Conservation (phyloP, 1,140 invertebrate species). For the Drosophila insularis region DNA sequence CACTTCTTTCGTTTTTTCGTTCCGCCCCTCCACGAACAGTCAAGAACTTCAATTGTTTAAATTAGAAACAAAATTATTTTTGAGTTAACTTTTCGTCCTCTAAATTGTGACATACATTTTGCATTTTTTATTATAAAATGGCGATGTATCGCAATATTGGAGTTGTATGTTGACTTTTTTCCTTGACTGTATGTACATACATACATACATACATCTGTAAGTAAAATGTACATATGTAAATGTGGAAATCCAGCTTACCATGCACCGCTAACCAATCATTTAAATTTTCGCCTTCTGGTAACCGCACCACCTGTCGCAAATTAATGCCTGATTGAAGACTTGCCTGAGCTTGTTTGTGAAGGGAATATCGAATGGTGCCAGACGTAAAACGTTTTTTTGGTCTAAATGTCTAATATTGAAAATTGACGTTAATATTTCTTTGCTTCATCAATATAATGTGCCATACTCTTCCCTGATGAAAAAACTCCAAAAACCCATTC, state of each 20-base stretch:
- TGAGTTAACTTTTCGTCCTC: too few species aligned
- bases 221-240: not conserved
- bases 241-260: conserved; percentile 84
- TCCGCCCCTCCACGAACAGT: too few species aligned
- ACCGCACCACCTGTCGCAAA: conserved; percentile 91
- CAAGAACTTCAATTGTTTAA: too few species aligned
- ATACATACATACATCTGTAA: not conserved
- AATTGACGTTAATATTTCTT: conserved; percentile 23
- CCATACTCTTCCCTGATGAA: conserved; percentile 90
- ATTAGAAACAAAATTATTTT: too few species aligned
- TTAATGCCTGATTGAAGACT: conserved; percentile 97
- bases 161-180: too few species aligned
- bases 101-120: too few species aligned
- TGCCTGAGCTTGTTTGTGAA: conserved; percentile 97
- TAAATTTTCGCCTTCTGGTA: conserved; percentile 93
- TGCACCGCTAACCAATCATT: conserved; percentile 98
- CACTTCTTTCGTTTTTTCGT: too few species aligned
- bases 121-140: too few species aligned
- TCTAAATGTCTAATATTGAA: conserved; percentile 89
- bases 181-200: too few species aligned
- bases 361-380: conserved; percentile 94
- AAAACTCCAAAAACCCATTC: conserved; percentile 90
- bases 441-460: not conserved
- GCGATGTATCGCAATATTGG: too few species aligned
- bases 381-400: conserved; percentile 96